Base-by-base conservation (phyloP, 1,140 invertebrate species). In the Vanessa atalanta region DNA sequence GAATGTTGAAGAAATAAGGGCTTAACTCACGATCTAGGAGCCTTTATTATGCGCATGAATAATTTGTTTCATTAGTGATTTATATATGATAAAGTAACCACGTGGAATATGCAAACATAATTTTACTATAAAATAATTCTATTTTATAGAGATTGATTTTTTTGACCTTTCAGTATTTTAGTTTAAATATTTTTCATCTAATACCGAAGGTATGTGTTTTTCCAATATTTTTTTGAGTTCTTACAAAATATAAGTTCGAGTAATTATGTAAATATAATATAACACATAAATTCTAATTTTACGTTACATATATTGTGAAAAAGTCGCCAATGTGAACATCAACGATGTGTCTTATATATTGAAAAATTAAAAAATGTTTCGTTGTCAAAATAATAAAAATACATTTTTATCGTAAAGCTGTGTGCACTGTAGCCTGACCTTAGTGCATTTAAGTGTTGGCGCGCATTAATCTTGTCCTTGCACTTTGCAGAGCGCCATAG, bases 21-120 rank as follows among this genome's bases (percentile, higher is more conserved):
- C 75, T 80, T 66, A 71, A 74, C 72, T 88, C 88, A 90, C 87
- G 88, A 92, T 88, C 81, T 79, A 76, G 43, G 47, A 73, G 65
- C 85, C 77, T 83, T 92, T 91, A 90, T 81, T 91, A 91, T 92
- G 90, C 88, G 90, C 90, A 92, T 92, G 88, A 89, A 92, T 92
- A 92, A 92, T 92, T 88, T 90, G 88, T 86, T 79, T 78, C 77
- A 88, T 91, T 90, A 89, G 72, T 88, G 86, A 91, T 91, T 90
- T 91, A 88, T 90, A 82, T 83, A 87, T 84, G 83, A 89, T 90
- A 88, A 84, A 87, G 50, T 37, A 81, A 84, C 85, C 84, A 74
- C 72, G 67, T 75, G 73, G 68, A 70, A 70, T 75, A 81, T 83
- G 87, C 84, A 85, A 83, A 57, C 12, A 57, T 13, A 57, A 26